phyloP scores from a whole-genome alignment of 2,888 invertebrate species.

The Eugnorisma glareosa region DNA sequence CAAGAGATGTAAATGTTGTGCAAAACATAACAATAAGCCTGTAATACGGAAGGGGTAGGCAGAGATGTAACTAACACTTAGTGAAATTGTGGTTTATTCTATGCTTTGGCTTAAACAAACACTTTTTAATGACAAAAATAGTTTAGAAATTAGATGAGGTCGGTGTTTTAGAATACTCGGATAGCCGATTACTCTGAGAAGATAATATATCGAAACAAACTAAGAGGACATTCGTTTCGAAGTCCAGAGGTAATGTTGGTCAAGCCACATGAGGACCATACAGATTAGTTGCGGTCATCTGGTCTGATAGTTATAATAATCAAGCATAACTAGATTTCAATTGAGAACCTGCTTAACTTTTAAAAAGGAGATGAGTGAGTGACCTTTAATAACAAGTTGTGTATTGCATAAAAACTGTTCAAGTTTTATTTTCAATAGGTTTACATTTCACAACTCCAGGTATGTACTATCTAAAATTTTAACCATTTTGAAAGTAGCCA shows the following conservation, averaged over 20 bases:
- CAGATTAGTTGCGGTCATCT: not conserved
- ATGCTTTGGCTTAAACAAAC: not conserved
- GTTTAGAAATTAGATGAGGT: not conserved
- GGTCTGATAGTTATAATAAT: not conserved
- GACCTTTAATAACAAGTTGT: slow-evolving; percentile 62
- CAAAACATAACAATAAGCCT: not conserved
- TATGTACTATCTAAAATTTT: not conserved
- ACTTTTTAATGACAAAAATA: not conserved
- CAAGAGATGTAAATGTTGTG: not conserved
- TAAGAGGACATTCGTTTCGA: not conserved
- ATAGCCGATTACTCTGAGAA: not conserved
- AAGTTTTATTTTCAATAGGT: slow-evolving; percentile 28
- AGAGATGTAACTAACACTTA: not conserved
- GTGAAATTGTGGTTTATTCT: not conserved
- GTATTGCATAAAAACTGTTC: slow-evolving; percentile 50
- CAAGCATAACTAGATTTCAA: not conserved
- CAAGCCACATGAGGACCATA: not conserved
- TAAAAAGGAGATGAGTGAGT: slow-evolving; percentile 34
- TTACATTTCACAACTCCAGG: slow-evolving; percentile 35
- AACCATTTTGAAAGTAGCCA: slow-evolving; percentile 34
- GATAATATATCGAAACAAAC: not conserved
- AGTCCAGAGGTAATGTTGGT: not conserved
- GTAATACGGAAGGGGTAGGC: not conserved
- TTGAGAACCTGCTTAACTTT: slow-evolving; percentile 28
- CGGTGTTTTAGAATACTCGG: too few species aligned